Percentiles rank a stretch among this genome's conserved stretches.
phyloP scores from a whole-genome alignment of 2,888 invertebrate genomes.

The Orthosia cruda region DNA sequence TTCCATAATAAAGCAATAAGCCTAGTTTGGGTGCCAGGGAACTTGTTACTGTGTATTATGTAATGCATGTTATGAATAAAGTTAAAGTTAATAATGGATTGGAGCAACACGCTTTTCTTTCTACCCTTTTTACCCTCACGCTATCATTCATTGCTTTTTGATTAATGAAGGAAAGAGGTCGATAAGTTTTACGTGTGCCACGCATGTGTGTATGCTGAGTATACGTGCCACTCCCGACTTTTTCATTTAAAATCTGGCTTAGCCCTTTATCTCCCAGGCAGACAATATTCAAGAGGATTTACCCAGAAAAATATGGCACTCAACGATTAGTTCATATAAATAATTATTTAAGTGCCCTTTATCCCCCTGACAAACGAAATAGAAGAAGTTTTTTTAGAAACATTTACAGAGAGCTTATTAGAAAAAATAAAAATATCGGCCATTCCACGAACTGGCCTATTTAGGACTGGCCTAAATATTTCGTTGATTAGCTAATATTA shows the following conservation, averaged over 20 bases:
- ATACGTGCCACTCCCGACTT: not conserved
- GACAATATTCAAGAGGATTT: too few species aligned
- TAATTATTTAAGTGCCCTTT: too few species aligned
- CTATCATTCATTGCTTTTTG: not conserved
- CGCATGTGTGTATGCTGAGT: not conserved
- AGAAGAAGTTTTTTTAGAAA: not conserved
- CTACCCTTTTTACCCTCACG: not conserved
- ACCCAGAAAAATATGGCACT: not conserved
- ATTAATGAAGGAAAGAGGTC: not conserved
- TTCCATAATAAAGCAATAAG: too few species aligned
- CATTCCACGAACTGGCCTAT: not conserved
- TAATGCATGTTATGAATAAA: too few species aligned
- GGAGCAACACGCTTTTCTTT: not conserved
- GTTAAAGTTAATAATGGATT: too few species aligned
- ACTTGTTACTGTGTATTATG: too few species aligned
- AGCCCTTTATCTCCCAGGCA: not conserved
- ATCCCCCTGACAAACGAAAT: not conserved
- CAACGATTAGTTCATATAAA: too few species aligned
- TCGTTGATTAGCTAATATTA: conserved; percentile 4
- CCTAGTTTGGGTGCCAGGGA: too few species aligned
- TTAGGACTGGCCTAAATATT: conserved; percentile 5
- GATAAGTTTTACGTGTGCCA: too few species aligned
- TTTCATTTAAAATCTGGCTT: not conserved
- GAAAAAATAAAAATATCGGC: not conserved
- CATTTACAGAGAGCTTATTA: not conserved